Conservation (phyloP, 2,888 invertebrate genomes). For the Tipula helvola region DNA sequence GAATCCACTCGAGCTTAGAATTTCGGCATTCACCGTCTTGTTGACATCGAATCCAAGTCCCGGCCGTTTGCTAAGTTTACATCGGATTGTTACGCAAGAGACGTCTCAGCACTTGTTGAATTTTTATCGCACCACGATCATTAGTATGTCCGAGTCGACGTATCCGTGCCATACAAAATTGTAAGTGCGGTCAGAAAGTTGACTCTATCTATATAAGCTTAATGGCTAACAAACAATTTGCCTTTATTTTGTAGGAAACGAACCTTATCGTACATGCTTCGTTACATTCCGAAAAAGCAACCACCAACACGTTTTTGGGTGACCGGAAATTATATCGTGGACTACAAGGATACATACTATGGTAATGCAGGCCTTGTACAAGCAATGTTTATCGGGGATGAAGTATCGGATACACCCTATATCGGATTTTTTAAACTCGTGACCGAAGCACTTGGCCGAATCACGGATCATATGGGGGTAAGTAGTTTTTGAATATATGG, state of each 20-base stretch:
- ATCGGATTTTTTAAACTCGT: slow-evolving; percentile 44
- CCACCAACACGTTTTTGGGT: slow-evolving; percentile 46
- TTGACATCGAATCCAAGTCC: slow-evolving; percentile 51
- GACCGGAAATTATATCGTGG: slow-evolving; percentile 59
- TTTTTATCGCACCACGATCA: slow-evolving; percentile 58
- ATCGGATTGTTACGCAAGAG: slow-evolving; percentile 51
- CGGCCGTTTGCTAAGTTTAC: slow-evolving; percentile 52
- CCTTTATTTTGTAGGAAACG: slow-evolving; percentile 39
- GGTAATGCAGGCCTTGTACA: slow-evolving; percentile 47
- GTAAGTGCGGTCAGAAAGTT: slow-evolving; percentile 37
- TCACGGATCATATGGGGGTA: slow-evolving; percentile 45
- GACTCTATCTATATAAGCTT: not conserved
- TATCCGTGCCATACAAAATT: slow-evolving; percentile 53
- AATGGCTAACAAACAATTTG: not conserved
- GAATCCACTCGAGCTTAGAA: slow-evolving; percentile 52
- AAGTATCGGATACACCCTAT: slow-evolving; percentile 50
- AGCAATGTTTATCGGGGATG: slow-evolving; percentile 51
- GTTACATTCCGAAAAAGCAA: slow-evolving; percentile 45
- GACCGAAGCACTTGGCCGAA: slow-evolving; percentile 43
- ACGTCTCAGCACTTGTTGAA: slow-evolving; percentile 50
- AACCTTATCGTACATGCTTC: slow-evolving; percentile 50
- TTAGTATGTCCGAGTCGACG: slow-evolving; percentile 51
- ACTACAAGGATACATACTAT: slow-evolving; percentile 49
- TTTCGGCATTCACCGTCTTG: slow-evolving; percentile 51
- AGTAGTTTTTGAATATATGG: not conserved